These are phyloP conservation scores for Dicycla oo DNA, from an alignment of 2,888 invertebrate species.

Conservation along the genomic window DNA sequence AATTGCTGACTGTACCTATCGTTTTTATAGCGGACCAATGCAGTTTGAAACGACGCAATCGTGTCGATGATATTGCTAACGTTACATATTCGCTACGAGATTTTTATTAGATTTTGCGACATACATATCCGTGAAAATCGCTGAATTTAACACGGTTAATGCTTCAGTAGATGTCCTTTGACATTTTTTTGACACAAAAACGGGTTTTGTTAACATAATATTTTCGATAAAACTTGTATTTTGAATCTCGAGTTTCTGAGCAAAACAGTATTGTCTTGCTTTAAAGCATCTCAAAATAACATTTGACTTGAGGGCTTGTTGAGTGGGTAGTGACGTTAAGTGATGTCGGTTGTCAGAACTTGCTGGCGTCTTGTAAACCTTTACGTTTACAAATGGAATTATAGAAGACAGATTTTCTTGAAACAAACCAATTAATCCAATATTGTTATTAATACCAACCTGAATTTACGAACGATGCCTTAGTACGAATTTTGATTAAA, in stretches of 20 bases:
- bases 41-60: slow-evolving; percentile 47
- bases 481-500: background rate
- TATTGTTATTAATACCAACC: background rate
- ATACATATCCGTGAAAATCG: slow-evolving; percentile 10
- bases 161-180: slow-evolving; percentile 17
- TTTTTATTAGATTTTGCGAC: slow-evolving; percentile 44
- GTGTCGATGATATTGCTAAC: slow-evolving; percentile 43
- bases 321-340: slow-evolving; percentile 26
- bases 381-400: slow-evolving; percentile 1
- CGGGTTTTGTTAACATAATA: slow-evolving; percentile 1
- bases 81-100: slow-evolving; percentile 35
- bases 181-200: slow-evolving; percentile 11
- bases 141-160: slow-evolving; percentile 3
- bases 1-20: slow-evolving; percentile 57
- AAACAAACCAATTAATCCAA: background rate
- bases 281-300: slow-evolving; percentile 21
- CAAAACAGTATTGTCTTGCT: slow-evolving; percentile 22
- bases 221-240: slow-evolving; percentile 6
- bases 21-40: slow-evolving; percentile 57
- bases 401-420: background rate
- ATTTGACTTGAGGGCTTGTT: slow-evolving; percentile 12
- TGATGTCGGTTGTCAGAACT: slow-evolving; percentile 29
- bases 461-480: no score
- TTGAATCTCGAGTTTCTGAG: slow-evolving; percentile 5
- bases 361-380: slow-evolving; percentile 16